phyloP scores from a whole-genome alignment of 2,888 invertebrate genomes.

The Tipula lateralis region DNA sequence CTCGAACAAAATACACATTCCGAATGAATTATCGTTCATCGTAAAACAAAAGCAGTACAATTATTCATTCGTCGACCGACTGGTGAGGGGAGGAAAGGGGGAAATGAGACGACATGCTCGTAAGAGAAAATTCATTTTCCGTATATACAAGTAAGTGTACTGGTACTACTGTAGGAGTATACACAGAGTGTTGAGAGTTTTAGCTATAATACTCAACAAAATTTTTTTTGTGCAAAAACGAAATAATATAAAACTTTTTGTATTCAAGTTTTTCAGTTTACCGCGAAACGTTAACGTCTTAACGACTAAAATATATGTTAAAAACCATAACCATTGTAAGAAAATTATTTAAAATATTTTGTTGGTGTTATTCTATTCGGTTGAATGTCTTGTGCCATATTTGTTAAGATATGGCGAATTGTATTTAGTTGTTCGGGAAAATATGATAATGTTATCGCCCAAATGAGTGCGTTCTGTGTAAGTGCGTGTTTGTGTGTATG shows the following conservation, averaged over 20 bases:
- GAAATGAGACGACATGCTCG: neutral
- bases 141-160: neutral
- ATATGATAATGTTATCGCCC: neutral
- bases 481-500: neutral
- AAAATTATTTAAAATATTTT: neutral
- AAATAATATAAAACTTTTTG: neutral
- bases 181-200: neutral
- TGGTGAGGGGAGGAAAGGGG: neutral
- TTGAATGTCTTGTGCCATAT: neutral
- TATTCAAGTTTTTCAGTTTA: neutral
- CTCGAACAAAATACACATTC: neutral
- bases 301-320: neutral
- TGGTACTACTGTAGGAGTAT: neutral
- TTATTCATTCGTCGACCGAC: neutral
- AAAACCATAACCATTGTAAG: neutral
- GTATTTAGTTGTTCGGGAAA: neutral
- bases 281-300: neutral
- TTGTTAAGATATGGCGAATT: neutral
- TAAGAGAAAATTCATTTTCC: constrained; percentile 3
- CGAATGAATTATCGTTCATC: neutral
- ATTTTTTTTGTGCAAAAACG: neutral
- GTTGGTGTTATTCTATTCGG: neutral
- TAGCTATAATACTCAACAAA: neutral
- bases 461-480: neutral
- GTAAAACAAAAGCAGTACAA: neutral